Conservation (phyloP, 2,113 vertebrate genomes). For the Lasiurus borealis region DNA sequence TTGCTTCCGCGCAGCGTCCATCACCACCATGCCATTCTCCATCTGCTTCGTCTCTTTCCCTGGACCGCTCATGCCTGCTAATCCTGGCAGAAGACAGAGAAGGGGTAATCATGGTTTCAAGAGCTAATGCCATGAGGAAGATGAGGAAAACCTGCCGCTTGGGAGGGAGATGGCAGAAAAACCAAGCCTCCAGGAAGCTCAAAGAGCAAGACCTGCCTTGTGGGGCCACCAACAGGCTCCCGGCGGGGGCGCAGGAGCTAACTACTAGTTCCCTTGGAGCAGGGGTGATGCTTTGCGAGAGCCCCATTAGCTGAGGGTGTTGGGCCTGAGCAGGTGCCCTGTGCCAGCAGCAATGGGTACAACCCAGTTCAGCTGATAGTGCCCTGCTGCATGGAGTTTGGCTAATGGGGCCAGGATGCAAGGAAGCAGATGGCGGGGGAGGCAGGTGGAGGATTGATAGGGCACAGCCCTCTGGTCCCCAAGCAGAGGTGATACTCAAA, state of each 20-base stretch:
- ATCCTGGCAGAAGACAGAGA: neutral
- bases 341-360: neutral
- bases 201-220: neutral
- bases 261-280: neutral
- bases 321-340: neutral
- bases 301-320: neutral
- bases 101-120: neutral
- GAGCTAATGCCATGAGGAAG: neutral
- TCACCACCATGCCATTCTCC: slow-evolving; percentile 89
- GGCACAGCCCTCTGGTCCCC: neutral
- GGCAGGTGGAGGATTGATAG: too few species aligned
- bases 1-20: slow-evolving; percentile 69
- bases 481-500: neutral
- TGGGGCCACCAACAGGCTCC: neutral
- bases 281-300: neutral
- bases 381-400: neutral
- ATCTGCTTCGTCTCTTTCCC: slow-evolving; percentile 85
- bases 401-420: neutral
- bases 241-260: neutral
- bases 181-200: neutral
- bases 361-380: too few species aligned
- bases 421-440: accelerated
- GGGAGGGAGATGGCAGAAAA: accelerated
- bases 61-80: slow-evolving; percentile 77
- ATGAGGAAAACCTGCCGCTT: neutral